These are phyloP conservation scores for Protophormia terraenovae DNA, from an alignment of 2,888 invertebrate genomes.

Conservation along the genomic window DNA sequence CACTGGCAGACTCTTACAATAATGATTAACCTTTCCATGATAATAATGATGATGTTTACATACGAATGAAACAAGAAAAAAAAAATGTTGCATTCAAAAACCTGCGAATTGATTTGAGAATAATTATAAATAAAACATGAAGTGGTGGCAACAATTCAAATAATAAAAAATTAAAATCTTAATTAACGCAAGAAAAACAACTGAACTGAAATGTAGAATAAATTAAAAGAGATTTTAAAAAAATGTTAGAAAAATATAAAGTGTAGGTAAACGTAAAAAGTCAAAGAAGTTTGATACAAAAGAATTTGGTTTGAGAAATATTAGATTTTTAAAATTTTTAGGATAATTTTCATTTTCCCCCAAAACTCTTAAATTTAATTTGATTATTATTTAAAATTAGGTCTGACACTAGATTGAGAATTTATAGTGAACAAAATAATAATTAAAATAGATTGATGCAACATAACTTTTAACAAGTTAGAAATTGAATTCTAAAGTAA, in stretches of 20 bases:
- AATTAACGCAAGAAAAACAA: slow-evolving; percentile 29
- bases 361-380: too few species aligned
- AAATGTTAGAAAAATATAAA: not conserved
- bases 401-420: too few species aligned
- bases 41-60: slow-evolving; percentile 8
- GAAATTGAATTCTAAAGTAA: too few species aligned
- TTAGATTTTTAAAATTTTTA: too few species aligned
- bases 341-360: too few species aligned
- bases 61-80: not conserved
- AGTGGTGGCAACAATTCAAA: slow-evolving; percentile 37
- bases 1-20: slow-evolving; percentile 30
- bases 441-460: too few species aligned
- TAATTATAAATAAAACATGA: slow-evolving; percentile 52
- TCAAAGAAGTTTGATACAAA: too few species aligned
- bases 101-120: slow-evolving; percentile 42
- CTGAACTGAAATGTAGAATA: slow-evolving; percentile 26
- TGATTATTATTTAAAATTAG: too few species aligned
- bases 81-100: slow-evolving; percentile 17
- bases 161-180: slow-evolving; percentile 36
- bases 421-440: too few species aligned
- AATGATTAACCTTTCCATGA: slow-evolving; percentile 60
- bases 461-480: too few species aligned
- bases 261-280: not conserved
- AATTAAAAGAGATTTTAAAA: slow-evolving; percentile 29
- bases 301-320: too few species aligned